These are phyloP conservation scores for Choloepus didactylus DNA, from an alignment of 2,797 vertebrate genomes.

Conservation along the genomic window DNA sequence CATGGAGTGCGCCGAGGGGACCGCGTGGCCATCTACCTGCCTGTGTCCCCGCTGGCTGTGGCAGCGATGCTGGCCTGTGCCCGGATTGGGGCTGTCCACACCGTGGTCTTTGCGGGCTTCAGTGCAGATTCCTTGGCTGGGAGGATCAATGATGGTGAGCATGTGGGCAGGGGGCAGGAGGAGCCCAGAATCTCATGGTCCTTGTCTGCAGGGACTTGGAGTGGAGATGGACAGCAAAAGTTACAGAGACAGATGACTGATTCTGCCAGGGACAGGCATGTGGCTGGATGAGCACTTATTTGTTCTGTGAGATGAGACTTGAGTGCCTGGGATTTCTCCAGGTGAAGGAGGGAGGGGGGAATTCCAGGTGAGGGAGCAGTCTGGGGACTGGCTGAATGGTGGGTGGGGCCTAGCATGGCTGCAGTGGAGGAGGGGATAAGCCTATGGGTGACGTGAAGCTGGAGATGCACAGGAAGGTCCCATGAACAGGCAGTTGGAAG, in stretches of 20 bases:
- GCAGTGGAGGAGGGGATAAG: neutral
- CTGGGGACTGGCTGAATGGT: neutral
- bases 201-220: neutral
- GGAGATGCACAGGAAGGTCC: neutral
- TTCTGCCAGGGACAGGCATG: neutral
- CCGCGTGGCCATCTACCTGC: conserved; percentile 97
- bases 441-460: neutral
- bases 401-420: neutral
- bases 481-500: neutral
- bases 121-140: conserved; percentile 94
- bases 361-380: neutral
- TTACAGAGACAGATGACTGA: neutral
- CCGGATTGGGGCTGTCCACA: conserved; percentile 95
- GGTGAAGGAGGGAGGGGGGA: neutral
- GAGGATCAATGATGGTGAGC: conserved; percentile 95
- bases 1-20: conserved; percentile 93
- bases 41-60: conserved; percentile 93
- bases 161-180: neutral
- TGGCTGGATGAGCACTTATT: neutral
- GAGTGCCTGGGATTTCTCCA: neutral
- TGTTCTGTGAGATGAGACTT: neutral
- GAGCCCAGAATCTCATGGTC: too few relatives aligned
- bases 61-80: conserved; percentile 97
- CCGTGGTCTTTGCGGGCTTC: conserved; percentile 97
- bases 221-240: neutral